Evolutionary conservation across 2,888 invertebrate species (phyloP).

Genomic region (Polydrusus tereticollis): DNA sequence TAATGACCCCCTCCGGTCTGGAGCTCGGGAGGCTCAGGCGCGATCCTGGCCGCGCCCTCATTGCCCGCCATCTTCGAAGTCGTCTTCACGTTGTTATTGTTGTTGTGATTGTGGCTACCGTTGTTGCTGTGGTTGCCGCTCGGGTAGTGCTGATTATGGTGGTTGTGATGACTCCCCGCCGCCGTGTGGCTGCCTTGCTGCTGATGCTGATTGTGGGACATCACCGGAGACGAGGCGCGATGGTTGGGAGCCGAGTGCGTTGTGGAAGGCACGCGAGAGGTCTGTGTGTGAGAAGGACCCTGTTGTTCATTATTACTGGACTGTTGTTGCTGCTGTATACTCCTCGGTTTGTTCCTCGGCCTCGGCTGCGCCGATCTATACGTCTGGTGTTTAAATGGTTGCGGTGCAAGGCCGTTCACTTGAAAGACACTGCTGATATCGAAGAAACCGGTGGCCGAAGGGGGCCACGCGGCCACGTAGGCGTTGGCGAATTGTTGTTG

Average conservation of each 20-base stretch:
- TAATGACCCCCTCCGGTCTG: constrained; percentile 51
- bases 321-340: constrained; percentile 40
- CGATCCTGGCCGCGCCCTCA: constrained; percentile 48
- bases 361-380: constrained; percentile 61
- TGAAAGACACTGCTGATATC: constrained; percentile 80
- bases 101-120: constrained; percentile 46
- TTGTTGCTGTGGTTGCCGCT: constrained; percentile 38
- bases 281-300: constrained; percentile 52
- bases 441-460: constrained; percentile 70
- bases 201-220: constrained; percentile 7
- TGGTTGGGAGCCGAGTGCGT: constrained; percentile 5
- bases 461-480: constrained; percentile 72
- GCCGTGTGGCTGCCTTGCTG: background rate
- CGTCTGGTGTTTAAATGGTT: constrained; percentile 70
- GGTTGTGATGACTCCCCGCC: background rate
- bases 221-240: constrained; percentile 16
- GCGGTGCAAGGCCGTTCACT: constrained; percentile 80
- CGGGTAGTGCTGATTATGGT: constrained; percentile 21
- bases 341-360: constrained; percentile 63
- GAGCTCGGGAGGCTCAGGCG: constrained; percentile 50
- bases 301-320: constrained; percentile 52
- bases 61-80: constrained; percentile 51
- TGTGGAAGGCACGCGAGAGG: constrained; percentile 23
- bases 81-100: constrained; percentile 43
- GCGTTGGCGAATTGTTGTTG: constrained; percentile 74